These are phyloP conservation scores for Mesorhabditis spiculigera DNA, from an alignment of 2,888 invertebrate species.

Conservation along the genomic window DNA sequence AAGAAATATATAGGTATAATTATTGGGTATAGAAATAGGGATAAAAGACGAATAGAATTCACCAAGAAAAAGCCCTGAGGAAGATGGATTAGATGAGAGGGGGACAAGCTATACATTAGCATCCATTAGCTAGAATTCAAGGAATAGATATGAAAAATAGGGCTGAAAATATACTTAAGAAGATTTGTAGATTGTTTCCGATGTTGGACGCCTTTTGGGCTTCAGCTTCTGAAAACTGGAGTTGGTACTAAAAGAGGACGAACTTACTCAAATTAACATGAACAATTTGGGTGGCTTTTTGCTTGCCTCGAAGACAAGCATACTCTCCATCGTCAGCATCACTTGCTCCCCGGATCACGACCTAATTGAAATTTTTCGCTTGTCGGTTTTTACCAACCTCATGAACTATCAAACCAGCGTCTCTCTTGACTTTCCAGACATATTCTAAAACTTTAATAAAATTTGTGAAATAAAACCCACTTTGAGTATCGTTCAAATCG, in stretches of 20 bases:
- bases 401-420: slow-evolving; percentile 32
- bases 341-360: slow-evolving; percentile 21
- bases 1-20: too few relatives aligned
- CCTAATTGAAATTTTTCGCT: not conserved
- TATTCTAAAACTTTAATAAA: slow-evolving; percentile 32
- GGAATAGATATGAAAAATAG: too few relatives aligned
- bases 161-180: too few relatives aligned
- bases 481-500: slow-evolving; percentile 39
- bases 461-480: slow-evolving; percentile 23
- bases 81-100: too few relatives aligned
- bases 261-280: slow-evolving; percentile 36
- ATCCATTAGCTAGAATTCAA: too few relatives aligned
- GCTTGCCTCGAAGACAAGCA: slow-evolving; percentile 43
- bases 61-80: too few relatives aligned
- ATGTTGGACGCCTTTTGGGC: not conserved
- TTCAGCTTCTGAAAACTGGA: not conserved
- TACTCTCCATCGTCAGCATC: slow-evolving; percentile 49
- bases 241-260: not conserved
- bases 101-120: too few relatives aligned
- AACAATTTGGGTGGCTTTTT: slow-evolving; percentile 50
- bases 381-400: slow-evolving; percentile 24
- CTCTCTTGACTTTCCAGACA: slow-evolving; percentile 37
- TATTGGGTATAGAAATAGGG: too few relatives aligned
- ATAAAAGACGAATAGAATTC: too few relatives aligned
- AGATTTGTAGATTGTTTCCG: too few relatives aligned